A percentile compares a stretch with the other conserved stretches of the same genome.
phyloP scores from a whole-genome alignment of 2,113 vertebrate species.

The Corythaixoides concolor region DNA sequence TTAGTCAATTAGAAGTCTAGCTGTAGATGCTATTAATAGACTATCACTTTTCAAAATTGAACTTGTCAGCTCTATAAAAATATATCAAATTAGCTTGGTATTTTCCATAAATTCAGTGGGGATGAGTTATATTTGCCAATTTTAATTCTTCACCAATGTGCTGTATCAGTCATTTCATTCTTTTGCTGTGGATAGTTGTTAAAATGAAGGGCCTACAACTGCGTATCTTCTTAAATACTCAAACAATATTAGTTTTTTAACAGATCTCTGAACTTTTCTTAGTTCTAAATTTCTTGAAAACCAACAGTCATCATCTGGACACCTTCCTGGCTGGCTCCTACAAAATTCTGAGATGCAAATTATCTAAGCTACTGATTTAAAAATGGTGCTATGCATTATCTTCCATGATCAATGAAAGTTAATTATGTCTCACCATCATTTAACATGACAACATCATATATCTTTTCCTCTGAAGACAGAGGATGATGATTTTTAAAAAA shows the following conservation, averaged over 20 bases:
- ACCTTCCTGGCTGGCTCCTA: constrained; percentile 7
- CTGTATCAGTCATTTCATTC: background rate
- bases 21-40: constrained; percentile 46
- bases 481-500: constrained; percentile 38
- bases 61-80: constrained; percentile 25
- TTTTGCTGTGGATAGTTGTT: background rate
- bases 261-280: background rate
- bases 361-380: constrained; percentile 17
- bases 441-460: constrained; percentile 29
- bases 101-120: constrained; percentile 9
- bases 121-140: background rate
- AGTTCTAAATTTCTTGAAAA: background rate
- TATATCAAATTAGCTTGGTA: background rate
- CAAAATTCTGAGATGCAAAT: background rate
- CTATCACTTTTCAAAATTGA: constrained; percentile 8
- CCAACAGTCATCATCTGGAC: background rate
- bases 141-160: background rate
- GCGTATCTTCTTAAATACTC: background rate
- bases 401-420: constrained; percentile 38
- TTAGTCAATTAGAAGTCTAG: constrained; percentile 51
- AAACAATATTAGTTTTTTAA: background rate
- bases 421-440: constrained; percentile 56
- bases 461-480: constrained; percentile 39
- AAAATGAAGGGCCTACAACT: background rate
- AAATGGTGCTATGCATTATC: constrained; percentile 31